Percentiles rank a stretch among this genome's conserved stretches.
Evolutionary conservation across 2,797 vertebrate genomes (phyloP).

Genomic region (Neomorphus geoffroyi): DNA sequence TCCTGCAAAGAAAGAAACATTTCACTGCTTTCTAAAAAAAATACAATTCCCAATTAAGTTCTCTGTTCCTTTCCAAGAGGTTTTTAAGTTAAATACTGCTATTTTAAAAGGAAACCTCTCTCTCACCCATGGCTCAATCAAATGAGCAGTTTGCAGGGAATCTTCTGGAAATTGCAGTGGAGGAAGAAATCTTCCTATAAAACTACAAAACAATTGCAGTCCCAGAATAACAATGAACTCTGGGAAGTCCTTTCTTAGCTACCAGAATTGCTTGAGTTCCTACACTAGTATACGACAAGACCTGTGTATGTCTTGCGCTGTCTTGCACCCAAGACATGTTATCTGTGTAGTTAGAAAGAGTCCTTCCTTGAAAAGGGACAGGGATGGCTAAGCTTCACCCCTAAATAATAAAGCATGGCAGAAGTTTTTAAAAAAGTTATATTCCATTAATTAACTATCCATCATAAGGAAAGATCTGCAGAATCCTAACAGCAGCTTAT

Average conservation of each 20-base stretch:
- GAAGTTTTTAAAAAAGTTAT: background rate
- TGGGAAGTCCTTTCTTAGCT: background rate
- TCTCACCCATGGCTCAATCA: background rate
- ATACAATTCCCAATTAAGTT: background rate
- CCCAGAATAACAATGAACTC: constrained; percentile 26
- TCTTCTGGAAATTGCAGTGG: constrained; percentile 2
- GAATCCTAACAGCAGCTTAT: constrained; percentile 13
- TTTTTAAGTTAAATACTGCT: background rate
- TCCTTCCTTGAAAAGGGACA: background rate
- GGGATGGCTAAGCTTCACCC: background rate
- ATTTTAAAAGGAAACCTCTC: background rate
- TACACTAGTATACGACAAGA: background rate
- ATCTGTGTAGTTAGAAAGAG: background rate
- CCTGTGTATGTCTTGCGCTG: background rate
- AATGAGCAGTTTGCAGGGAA: background rate
- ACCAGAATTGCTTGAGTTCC: background rate
- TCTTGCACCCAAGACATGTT: background rate
- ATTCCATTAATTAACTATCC: background rate
- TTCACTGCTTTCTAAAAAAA: background rate
- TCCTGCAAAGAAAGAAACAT: background rate
- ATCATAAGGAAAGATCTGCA: background rate
- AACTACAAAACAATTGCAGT: constrained; percentile 16
- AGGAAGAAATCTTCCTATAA: background rate
- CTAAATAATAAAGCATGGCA: background rate
- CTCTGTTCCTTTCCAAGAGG: background rate